These are phyloP conservation scores for Pristionchus exspectatus DNA, from an alignment of 2,888 invertebrate genomes.

Conservation along the genomic window DNA sequence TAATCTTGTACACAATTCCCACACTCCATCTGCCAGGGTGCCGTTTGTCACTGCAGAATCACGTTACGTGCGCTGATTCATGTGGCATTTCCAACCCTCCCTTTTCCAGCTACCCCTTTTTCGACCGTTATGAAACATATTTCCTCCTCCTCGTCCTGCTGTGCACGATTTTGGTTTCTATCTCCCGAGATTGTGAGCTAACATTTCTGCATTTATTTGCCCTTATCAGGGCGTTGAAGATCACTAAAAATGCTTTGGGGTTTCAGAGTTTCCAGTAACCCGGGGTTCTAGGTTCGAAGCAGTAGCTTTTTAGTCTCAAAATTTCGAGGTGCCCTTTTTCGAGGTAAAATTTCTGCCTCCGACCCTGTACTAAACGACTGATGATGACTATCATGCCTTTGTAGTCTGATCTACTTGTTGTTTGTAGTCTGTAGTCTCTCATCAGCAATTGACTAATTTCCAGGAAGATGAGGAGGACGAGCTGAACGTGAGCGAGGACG, in stretches of 20 bases:
- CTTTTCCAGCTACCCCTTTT: background rate
- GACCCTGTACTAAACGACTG: no score
- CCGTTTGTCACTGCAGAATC: background rate
- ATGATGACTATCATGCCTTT: no score
- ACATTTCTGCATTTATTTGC: background rate
- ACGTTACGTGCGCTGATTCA: background rate
- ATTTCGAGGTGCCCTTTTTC: no score
- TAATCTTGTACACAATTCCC: no score
- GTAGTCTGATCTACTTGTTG: no score
- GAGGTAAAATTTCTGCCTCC: no score
- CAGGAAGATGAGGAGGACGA: conserved; percentile 57
- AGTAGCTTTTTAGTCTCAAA: no score
- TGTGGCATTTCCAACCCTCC: background rate
- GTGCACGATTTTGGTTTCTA: background rate
- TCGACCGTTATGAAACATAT: background rate
- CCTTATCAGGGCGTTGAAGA: no score
- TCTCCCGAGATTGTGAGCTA: background rate
- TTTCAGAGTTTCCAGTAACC: no score
- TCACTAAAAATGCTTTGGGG: no score
- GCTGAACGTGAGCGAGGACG: conserved; percentile 55
- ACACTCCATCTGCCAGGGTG: background rate
- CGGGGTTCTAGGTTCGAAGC: no score
- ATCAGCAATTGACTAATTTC: background rate
- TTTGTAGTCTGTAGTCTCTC: no score
- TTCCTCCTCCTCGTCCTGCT: background rate